phyloP scores from a whole-genome alignment of 2,888 invertebrate species.

The Macropis europaea region DNA sequence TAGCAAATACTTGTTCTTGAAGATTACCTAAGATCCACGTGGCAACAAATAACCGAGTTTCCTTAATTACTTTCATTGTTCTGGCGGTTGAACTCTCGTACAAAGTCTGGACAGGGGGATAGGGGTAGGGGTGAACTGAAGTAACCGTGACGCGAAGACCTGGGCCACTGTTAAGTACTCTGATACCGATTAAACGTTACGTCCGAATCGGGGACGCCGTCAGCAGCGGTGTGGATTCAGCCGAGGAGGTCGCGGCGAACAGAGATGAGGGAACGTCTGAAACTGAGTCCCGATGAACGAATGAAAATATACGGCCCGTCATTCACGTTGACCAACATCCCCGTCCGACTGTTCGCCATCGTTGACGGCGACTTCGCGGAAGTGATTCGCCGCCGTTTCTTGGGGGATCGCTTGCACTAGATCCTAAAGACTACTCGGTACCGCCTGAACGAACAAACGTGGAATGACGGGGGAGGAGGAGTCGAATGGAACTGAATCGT shows the following conservation, averaged over 20 bases:
- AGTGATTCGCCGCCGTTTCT: constrained; percentile 72
- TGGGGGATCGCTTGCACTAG: constrained; percentile 68
- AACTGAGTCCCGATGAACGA: constrained; percentile 1
- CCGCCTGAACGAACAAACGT: constrained; percentile 60
- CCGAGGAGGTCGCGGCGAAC: too few relatives aligned
- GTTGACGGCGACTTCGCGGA: constrained; percentile 67
- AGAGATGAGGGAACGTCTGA: too few relatives aligned
- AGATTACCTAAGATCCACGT: constrained; percentile 75
- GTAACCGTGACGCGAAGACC: constrained; percentile 1
- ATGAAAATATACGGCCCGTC: constrained; percentile 7
- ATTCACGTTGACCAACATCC: too few relatives aligned
- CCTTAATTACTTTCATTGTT: constrained; percentile 78
- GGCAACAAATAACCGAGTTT: constrained; percentile 76
- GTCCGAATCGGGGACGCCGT: too few relatives aligned
- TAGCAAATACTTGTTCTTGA: constrained; percentile 73
- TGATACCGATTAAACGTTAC: neutral
- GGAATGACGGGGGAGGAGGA: constrained; percentile 41
- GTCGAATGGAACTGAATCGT: constrained; percentile 63
- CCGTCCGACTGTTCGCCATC: constrained; percentile 10
- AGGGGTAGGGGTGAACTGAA: constrained; percentile 17
- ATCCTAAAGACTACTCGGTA: constrained; percentile 56
- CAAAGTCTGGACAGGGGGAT: too few relatives aligned
- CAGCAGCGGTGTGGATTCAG: too few relatives aligned
- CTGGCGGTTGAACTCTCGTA: constrained; percentile 74
- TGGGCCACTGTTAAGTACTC: neutral